phyloP scores from a whole-genome alignment of 2,797 vertebrate species.

The Pterois miles region DNA sequence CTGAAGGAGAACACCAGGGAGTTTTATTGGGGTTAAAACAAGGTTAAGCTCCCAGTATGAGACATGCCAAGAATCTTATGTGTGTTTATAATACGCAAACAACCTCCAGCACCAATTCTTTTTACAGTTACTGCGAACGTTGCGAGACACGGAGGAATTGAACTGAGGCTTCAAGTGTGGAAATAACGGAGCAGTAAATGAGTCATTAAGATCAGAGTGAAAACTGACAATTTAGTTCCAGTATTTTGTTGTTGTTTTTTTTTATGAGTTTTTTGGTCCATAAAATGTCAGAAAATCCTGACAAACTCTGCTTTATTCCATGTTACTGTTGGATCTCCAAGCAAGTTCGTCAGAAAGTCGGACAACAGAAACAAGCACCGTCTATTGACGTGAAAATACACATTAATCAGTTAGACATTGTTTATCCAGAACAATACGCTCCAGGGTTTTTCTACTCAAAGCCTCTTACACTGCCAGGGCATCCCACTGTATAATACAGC shows the following conservation, averaged over 20 bases:
- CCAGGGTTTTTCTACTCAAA: constrained; percentile 23
- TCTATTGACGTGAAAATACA: constrained; percentile 4
- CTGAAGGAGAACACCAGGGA: constrained; percentile 64
- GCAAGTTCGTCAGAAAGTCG: not conserved
- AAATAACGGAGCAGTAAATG: not conserved
- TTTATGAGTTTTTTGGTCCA: not conserved
- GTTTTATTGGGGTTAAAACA: constrained; percentile 85
- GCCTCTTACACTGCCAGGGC: constrained; percentile 44
- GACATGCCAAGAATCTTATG: constrained; percentile 10
- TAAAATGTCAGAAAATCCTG: not conserved
- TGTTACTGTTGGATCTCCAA: not conserved
- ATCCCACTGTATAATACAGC: not conserved
- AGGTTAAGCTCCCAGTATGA: constrained; percentile 41
- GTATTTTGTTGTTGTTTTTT: not conserved
- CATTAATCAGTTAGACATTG: constrained; percentile 26
- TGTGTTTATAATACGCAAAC: constrained; percentile 29
- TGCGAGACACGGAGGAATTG: constrained; percentile 1
- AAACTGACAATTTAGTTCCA: no score
- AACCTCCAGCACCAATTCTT: constrained; percentile 3
- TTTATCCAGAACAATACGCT: constrained; percentile 22
- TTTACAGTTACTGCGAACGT: constrained; percentile 12
- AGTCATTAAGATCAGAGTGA: not conserved
- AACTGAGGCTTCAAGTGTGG: not conserved
- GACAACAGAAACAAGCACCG: not conserved
- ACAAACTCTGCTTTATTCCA: not conserved